phyloP scores from a whole-genome alignment of 37 sponge, comb jelly and placozoan genomes.

The Theonella swinhoei region DNA sequence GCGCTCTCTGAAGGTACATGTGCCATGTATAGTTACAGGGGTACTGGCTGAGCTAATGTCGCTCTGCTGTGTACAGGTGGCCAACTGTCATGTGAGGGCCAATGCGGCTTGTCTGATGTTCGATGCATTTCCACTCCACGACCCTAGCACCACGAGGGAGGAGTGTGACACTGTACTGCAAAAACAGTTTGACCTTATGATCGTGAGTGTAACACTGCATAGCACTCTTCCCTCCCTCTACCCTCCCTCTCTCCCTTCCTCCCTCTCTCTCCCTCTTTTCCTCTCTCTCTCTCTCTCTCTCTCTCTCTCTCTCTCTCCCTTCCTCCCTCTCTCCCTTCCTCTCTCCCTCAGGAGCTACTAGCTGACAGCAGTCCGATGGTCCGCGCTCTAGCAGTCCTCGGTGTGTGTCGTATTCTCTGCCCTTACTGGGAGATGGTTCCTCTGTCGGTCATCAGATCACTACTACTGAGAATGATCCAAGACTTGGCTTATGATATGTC shows the following conservation, averaged over 20 bases:
- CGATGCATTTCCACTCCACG: slow-evolving; percentile 85
- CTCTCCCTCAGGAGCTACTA: slow-evolving; percentile 64
- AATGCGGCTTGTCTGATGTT: slow-evolving; percentile 78
- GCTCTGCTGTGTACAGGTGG: slow-evolving; percentile 40
- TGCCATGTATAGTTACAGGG: neutral
- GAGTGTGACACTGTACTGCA: slow-evolving; percentile 70
- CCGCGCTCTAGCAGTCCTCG: slow-evolving; percentile 48
- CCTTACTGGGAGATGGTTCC: slow-evolving; percentile 90
- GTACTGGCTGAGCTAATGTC: no score
- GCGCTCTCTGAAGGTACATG: slow-evolving; percentile 74
- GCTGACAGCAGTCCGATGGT: slow-evolving; percentile 64
- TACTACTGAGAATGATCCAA: slow-evolving; percentile 55
- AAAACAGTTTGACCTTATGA: slow-evolving; percentile 81
- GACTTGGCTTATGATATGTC: slow-evolving; percentile 68
- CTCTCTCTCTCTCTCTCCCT: neutral
- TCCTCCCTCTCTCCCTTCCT: neutral
- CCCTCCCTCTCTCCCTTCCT: neutral
- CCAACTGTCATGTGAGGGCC: slow-evolving; percentile 71
- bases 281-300: neutral
- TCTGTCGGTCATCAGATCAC: slow-evolving; percentile 53
- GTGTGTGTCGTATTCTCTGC: slow-evolving; percentile 73
- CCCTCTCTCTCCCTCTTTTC: neutral
- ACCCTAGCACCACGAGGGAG: slow-evolving; percentile 50
- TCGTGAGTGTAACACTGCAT: slow-evolving; percentile 17
- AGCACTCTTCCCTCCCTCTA: neutral